These are phyloP conservation scores for Erebia ligea DNA, from an alignment of 2,888 invertebrate genomes.

Conservation along the genomic window DNA sequence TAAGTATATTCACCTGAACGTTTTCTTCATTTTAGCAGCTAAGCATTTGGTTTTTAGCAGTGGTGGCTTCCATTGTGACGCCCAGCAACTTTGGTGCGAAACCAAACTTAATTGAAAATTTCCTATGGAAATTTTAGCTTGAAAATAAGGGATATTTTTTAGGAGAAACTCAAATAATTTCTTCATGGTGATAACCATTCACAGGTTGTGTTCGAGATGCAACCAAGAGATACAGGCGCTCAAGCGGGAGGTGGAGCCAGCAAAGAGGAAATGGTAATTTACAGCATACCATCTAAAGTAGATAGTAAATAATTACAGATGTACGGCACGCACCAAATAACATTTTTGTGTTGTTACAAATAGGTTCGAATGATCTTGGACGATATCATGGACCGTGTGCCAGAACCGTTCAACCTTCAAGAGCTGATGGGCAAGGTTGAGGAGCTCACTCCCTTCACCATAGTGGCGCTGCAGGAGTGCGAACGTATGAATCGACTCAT, in stretches of 20 bases:
- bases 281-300: not conserved
- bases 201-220: constrained; percentile 90
- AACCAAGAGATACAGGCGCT: constrained; percentile 91
- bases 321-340: not conserved
- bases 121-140: too few species aligned
- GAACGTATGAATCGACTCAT: constrained; percentile 96
- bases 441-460: constrained; percentile 94
- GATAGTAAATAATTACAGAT: too few species aligned
- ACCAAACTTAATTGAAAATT: too few species aligned
- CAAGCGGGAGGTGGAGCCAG: constrained; percentile 88
- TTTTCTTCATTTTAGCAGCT: not conserved
- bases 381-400: constrained; percentile 94
- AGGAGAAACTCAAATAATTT: not conserved
- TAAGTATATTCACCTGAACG: too few species aligned
- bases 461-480: constrained; percentile 96
- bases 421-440: constrained; percentile 94
- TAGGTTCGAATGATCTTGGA: constrained; percentile 90
- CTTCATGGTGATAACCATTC: not conserved
- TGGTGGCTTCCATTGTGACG: too few species aligned
- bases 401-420: constrained; percentile 92
- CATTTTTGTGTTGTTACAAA: constrained; percentile 1
- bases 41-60: not conserved
- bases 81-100: too few species aligned
- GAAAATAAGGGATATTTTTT: too few species aligned
- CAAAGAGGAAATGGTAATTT: constrained; percentile 90